These are phyloP conservation scores for Paratrypauchen microcephalus DNA, from an alignment of 2,797 vertebrate species.

Conservation along the genomic window DNA sequence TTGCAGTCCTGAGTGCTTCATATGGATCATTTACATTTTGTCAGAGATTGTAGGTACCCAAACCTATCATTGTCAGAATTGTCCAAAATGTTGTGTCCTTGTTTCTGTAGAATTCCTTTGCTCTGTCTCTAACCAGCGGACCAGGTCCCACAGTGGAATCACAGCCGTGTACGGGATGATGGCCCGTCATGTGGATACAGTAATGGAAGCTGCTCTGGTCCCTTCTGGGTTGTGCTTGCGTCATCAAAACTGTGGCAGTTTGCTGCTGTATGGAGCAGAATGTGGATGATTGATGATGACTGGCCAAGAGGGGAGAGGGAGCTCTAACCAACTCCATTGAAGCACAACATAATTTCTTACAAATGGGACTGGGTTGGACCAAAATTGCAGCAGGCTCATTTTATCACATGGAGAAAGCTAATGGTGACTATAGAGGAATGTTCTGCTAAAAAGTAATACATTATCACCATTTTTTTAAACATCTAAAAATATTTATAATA, in stretches of 20 bases:
- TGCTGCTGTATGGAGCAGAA: slow-evolving; percentile 41
- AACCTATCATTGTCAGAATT: not conserved
- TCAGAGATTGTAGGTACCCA: not conserved
- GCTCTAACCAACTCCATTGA: slow-evolving; percentile 41
- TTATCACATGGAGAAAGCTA: slow-evolving; percentile 29
- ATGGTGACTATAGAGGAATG: slow-evolving; percentile 6
- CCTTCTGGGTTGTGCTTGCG: slow-evolving; percentile 50
- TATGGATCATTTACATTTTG: not conserved
- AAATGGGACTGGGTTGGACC: slow-evolving; percentile 29
- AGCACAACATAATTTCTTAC: slow-evolving; percentile 38
- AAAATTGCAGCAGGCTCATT: slow-evolving; percentile 40
- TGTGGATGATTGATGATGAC: slow-evolving; percentile 60
- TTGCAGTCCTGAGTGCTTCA: not conserved
- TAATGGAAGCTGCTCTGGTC: slow-evolving; percentile 23
- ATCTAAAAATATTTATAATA: too few species aligned
- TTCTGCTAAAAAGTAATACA: not conserved
- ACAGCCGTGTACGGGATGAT: slow-evolving; percentile 46
- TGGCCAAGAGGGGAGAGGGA: slow-evolving; percentile 42
- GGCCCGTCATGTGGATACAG: slow-evolving; percentile 39
- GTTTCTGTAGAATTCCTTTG: slow-evolving; percentile 22
- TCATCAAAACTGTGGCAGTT: slow-evolving; percentile 63
- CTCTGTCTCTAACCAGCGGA: slow-evolving; percentile 7
- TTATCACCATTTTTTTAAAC: too few species aligned
- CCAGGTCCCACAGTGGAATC: slow-evolving; percentile 34
- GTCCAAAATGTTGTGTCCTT: not conserved